Percentiles rank a stretch among this genome's conserved stretches.
Evolutionary conservation across 23 tunicate genomes (phyloP).

Genomic region (Ciona savignyi): DNA sequence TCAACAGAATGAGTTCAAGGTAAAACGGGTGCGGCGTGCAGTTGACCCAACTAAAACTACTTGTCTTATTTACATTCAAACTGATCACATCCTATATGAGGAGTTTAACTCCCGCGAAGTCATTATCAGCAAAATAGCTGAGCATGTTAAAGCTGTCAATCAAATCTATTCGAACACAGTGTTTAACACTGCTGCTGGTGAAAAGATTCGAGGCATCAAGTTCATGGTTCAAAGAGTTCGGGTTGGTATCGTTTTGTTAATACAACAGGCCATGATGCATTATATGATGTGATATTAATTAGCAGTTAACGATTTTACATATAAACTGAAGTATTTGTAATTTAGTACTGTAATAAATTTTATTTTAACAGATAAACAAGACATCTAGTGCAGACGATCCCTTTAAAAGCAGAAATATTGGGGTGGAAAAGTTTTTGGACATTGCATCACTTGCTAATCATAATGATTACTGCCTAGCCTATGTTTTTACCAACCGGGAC

Average conservation of each 20-base stretch:
- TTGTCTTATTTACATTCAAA: constrained; percentile 47
- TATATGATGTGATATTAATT: too few relatives aligned
- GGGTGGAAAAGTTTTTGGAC: constrained; percentile 83
- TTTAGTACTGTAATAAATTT: too few relatives aligned
- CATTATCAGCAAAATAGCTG: constrained; percentile 59
- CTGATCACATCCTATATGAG: constrained; percentile 51
- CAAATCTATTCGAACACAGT: constrained; percentile 35
- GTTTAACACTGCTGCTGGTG: constrained; percentile 27
- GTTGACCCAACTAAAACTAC: constrained; percentile 24
- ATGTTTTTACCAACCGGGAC: constrained; percentile 87
- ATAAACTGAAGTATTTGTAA: too few relatives aligned
- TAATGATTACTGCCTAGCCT: constrained; percentile 83
- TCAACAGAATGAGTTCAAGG: too few relatives aligned
- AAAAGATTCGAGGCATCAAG: constrained; percentile 34
- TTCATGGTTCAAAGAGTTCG: constrained; percentile 61
- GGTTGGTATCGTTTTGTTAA: too few relatives aligned
- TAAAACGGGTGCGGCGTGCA: constrained; percentile 42
- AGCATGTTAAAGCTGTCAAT: constrained; percentile 81
- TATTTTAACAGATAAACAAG: constrained; percentile 59
- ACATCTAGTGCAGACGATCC: constrained; percentile 23
- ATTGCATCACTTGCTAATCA: constrained; percentile 45
- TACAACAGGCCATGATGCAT: too few relatives aligned
- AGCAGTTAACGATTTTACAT: too few relatives aligned
- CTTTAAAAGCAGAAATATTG: constrained; percentile 52
- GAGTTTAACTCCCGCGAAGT: constrained; percentile 32